Evolutionary conservation across 2,888 invertebrate genomes (phyloP), one percentile per base, ranked within the genome.

Genomic region (Biston betularia): DNA sequence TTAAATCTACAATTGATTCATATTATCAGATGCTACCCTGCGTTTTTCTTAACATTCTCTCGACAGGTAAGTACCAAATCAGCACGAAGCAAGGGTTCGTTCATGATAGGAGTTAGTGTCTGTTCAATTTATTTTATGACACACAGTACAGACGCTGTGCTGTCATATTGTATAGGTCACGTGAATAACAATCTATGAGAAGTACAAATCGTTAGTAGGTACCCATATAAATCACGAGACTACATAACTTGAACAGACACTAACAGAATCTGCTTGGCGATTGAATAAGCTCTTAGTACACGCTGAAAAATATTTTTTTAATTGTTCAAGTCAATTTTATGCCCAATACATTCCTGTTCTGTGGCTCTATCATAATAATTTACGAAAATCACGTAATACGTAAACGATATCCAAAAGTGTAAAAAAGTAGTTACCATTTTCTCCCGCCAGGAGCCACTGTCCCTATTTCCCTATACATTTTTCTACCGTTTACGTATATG

Each of bases 11-110:
- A 78, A 77, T 73, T 74, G 76, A 77, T 70, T 79, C 72, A 78
- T 85, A 86, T 87, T 88, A 89, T 87, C 82, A 78, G 82, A 80
- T 81, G 80, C 85, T 90, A 91, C 90, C 90, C 90, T 90, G 90
- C 83, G 78, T 81, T 72, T 81, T 81, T 77, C 58, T 60, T 65
- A 64, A 68, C 72, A 73, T 78, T 84, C 79, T 90, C 89, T 90
- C 87, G 65, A 71, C 67, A 44, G 48, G 46, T 48, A 66, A 8
- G 62, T 67, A 42, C 48, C 65, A 61, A 42, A 8, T 42, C 59
- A 46, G 59, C 63, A 68, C 55, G 50, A 67, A 73, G 67, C 58
- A 40, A 45, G 53, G 34, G 34, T 10, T 11, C 42, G 48, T 46
- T 46, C 34, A 58, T n/a, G 55, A 38, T 40, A 53, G 35, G 54